These are phyloP conservation scores for Conopomorpha cramerella DNA, from an alignment of 1,140 invertebrate species.

Conservation along the genomic window DNA sequence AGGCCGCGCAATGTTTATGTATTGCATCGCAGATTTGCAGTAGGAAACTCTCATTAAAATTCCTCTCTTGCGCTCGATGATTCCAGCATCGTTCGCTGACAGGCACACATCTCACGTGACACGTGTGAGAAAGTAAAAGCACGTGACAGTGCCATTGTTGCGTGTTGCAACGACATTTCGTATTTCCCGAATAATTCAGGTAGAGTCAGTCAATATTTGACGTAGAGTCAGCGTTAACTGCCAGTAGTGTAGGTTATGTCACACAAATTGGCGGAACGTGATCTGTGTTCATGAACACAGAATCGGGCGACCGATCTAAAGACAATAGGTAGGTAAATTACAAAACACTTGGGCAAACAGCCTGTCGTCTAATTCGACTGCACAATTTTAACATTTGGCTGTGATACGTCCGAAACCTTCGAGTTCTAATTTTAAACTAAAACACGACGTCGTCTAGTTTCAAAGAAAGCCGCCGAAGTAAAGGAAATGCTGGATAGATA, in stretches of 20 bases:
- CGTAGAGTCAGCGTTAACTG: no score
- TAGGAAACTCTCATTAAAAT: constrained; percentile 53
- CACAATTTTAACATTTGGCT: not conserved
- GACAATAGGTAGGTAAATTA: no score
- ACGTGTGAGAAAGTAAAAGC: constrained; percentile 53
- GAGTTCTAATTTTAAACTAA: constrained; percentile 30
- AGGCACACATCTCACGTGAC: constrained; percentile 35
- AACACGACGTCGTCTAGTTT: constrained; percentile 17
- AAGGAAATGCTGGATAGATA: constrained; percentile 33
- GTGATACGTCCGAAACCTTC: constrained; percentile 4
- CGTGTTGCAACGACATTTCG: no score
- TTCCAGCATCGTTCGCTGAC: constrained; percentile 42
- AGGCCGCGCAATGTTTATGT: constrained; percentile 46
- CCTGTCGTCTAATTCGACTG: not conserved
- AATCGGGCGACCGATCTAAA: no score
- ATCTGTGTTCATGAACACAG: no score
- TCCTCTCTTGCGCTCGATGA: constrained; percentile 39
- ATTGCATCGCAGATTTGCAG: constrained; percentile 30
- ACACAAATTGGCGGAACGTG: constrained; percentile 40
- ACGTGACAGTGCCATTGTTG: no score
- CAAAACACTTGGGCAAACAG: not conserved
- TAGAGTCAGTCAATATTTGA: no score
- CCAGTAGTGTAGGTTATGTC: constrained; percentile 12
- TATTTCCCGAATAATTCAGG: no score
- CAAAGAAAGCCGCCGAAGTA: constrained; percentile 37